These are phyloP conservation scores for Tetramorium simillimum DNA, from an alignment of 1,140 invertebrate species.

Conservation along the genomic window DNA sequence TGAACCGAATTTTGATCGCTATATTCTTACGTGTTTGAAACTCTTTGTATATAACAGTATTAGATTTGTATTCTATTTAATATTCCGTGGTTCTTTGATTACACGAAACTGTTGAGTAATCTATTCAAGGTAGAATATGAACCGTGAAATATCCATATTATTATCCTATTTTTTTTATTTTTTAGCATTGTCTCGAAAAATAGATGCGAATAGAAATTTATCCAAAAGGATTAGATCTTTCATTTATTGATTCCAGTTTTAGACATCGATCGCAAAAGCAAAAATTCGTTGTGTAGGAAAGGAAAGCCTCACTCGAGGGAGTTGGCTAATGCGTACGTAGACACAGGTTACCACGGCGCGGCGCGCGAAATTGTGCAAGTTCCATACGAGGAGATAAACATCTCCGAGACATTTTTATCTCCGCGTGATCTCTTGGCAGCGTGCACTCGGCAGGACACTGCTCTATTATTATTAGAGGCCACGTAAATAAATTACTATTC, in stretches of 20 bases:
- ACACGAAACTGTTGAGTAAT: neutral
- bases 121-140: neutral
- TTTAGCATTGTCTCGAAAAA: neutral
- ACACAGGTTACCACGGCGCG: conserved; percentile 15
- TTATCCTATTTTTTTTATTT: neutral
- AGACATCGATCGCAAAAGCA: neutral
- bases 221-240: neutral
- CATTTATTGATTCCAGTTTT: neutral
- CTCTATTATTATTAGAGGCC: conserved; percentile 31
- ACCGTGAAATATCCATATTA: neutral
- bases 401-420: conserved; percentile 58
- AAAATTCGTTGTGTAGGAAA: conserved; percentile 14
- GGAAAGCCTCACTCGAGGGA: conserved; percentile 21
- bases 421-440: conserved; percentile 38
- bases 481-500: conserved; percentile 52
- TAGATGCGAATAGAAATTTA: neutral
- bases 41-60: neutral
- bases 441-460: conserved; percentile 25
- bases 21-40: neutral
- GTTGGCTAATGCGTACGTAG: conserved; percentile 34
- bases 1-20: conserved; percentile 20
- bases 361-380: conserved; percentile 56
- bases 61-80: neutral
- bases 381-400: conserved; percentile 40
- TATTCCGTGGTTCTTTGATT: neutral